A percentile compares a stretch with the other conserved stretches of the same genome.
Evolutionary conservation across 2,888 invertebrate species (phyloP).

Genomic region (Mimachlamys varia): DNA sequence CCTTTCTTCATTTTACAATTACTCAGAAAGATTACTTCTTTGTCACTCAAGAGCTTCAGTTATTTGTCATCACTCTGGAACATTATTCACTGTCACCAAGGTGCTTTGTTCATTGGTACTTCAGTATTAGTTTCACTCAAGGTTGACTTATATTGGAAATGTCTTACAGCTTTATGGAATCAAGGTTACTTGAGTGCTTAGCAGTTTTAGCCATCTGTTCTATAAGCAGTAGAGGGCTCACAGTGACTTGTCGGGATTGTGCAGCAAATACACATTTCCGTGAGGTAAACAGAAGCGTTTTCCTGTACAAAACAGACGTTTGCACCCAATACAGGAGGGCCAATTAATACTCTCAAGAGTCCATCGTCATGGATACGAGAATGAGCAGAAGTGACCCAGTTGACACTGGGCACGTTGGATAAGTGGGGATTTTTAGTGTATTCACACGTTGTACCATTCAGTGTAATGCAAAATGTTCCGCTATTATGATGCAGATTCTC

Average conservation of each 20-base stretch:
- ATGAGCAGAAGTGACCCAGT: slow-evolving; percentile 28
- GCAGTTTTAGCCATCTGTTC: slow-evolving; percentile 32
- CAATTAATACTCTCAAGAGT: slow-evolving; percentile 31
- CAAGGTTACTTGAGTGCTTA: neutral
- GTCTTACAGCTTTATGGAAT: neutral
- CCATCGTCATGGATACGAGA: slow-evolving; percentile 30
- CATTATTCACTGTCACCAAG: neutral
- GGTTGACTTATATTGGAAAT: neutral
- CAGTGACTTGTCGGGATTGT: slow-evolving; percentile 9
- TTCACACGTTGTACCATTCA: slow-evolving; percentile 34
- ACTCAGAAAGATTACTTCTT: too few relatives aligned
- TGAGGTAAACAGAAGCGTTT: slow-evolving; percentile 25
- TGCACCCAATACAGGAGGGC: neutral
- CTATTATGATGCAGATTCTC: slow-evolving; percentile 22
- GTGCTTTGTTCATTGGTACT: neutral
- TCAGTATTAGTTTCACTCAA: neutral
- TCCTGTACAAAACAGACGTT: slow-evolving; percentile 22
- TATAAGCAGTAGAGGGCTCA: neutral
- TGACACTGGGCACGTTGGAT: neutral
- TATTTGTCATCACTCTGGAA: neutral
- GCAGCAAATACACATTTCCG: slow-evolving; percentile 28
- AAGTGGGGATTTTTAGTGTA: slow-evolving; percentile 34
- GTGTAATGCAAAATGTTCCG: slow-evolving; percentile 15
- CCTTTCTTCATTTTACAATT: neutral
- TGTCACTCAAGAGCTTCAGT: too few relatives aligned